A percentile compares a stretch with the other conserved stretches of the same genome.
Conservation (phyloP, 2,888 invertebrate species). For the Scaptodrosophila latifasciaeformis region DNA sequence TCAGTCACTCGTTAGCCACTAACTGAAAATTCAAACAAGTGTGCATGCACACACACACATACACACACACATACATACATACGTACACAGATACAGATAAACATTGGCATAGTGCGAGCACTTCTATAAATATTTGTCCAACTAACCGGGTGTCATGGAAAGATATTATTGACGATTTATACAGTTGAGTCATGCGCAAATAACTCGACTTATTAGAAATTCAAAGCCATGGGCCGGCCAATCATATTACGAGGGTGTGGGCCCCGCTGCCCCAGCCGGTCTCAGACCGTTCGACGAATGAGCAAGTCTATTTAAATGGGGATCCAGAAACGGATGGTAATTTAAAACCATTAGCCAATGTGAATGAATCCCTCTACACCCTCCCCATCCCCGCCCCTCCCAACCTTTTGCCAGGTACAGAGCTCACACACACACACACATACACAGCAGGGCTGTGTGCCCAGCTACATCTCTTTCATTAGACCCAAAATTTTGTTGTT, state of each 20-base stretch:
- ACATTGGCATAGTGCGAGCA: slow-evolving; percentile 25
- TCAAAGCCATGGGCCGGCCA: slow-evolving; percentile 36
- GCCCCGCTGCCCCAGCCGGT: neutral
- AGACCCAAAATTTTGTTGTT: too few species aligned
- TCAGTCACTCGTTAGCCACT: too few species aligned
- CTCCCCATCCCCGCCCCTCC: too few species aligned
- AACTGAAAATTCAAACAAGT: too few species aligned
- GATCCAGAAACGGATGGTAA: slow-evolving; percentile 42
- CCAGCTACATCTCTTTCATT: too few species aligned
- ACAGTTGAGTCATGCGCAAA: slow-evolving; percentile 59
- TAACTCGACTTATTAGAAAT: slow-evolving; percentile 61
- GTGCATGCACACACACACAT: slow-evolving; percentile 13
- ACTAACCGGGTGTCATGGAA: slow-evolving; percentile 58
- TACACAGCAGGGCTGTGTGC: too few species aligned
- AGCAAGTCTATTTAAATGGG: too few species aligned
- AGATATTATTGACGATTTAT: slow-evolving; percentile 48
- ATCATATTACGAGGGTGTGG: slow-evolving; percentile 4
- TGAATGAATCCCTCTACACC: too few species aligned
- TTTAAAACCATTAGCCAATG: slow-evolving; percentile 35
- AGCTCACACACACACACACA: too few species aligned
- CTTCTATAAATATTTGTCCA: slow-evolving; percentile 62
- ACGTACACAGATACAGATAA: neutral
- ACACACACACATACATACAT: slow-evolving; percentile 6
- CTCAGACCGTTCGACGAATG: too few species aligned
- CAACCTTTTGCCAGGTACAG: too few species aligned